These are phyloP conservation scores for Eupithecia exiguata DNA, from an alignment of 2,888 invertebrate species.

Conservation along the genomic window DNA sequence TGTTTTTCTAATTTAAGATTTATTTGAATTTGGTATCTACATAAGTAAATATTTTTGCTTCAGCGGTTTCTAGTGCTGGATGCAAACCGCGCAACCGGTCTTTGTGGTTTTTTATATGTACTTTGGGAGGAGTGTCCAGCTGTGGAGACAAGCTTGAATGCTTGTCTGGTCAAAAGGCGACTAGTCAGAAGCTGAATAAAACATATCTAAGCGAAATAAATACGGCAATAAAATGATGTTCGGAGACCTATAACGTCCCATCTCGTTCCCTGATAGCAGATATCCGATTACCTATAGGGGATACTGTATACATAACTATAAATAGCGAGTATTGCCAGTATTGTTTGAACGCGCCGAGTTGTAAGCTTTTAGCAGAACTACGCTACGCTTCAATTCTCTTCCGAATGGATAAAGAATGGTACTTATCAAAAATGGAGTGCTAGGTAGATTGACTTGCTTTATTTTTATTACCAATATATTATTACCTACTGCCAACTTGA, in stretches of 20 bases:
- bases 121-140: too few species aligned
- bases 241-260: not conserved
- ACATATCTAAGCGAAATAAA: too few species aligned
- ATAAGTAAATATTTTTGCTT: too few species aligned
- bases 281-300: slow-evolving; percentile 72
- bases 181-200: too few species aligned
- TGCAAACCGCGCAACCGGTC: too few species aligned
- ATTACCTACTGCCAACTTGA: too few species aligned
- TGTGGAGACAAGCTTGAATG: too few species aligned
- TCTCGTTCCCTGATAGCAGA: slow-evolving; percentile 66
- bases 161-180: too few species aligned
- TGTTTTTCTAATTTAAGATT: too few species aligned
- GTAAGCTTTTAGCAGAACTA: slow-evolving; percentile 44
- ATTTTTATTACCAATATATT: not conserved
- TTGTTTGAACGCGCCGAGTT: slow-evolving; percentile 49
- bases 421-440: not conserved
- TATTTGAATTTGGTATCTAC: too few species aligned
- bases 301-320: slow-evolving; percentile 54
- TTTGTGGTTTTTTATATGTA: too few species aligned
- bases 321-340: slow-evolving; percentile 61
- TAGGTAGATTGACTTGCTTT: not conserved
- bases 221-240: not conserved
- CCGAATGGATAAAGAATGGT: not conserved
- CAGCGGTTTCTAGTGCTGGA: too few species aligned
- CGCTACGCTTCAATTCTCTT: not conserved